These are phyloP conservation scores for Lepidonotus clava DNA, from an alignment of 2,888 invertebrate genomes.

Conservation along the genomic window DNA sequence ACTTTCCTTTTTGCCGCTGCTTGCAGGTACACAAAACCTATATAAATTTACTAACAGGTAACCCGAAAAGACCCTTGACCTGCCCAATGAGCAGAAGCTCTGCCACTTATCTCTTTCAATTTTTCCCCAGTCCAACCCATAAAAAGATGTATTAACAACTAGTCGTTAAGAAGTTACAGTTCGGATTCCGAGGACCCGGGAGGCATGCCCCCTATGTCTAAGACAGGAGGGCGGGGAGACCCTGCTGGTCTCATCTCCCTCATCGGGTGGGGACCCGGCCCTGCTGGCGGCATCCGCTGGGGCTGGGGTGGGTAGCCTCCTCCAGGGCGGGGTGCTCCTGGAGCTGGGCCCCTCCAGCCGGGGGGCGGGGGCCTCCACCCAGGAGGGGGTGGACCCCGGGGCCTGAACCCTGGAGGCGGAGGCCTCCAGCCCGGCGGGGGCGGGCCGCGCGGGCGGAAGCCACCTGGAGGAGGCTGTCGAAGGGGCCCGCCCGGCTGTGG, in stretches of 20 bases:
- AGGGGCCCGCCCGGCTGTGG: background rate
- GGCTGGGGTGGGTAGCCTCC: conserved; percentile 39
- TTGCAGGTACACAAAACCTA: no score
- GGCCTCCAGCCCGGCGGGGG: conserved; percentile 25
- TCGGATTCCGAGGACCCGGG: conserved; percentile 9
- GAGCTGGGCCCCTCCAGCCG: conserved; percentile 27
- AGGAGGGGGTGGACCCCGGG: conserved; percentile 26
- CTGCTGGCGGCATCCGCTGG: background rate
- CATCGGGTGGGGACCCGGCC: conserved; percentile 25
- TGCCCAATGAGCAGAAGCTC: no score
- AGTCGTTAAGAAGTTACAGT: no score
- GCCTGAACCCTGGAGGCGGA: conserved; percentile 11
- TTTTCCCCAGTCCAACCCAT: no score
- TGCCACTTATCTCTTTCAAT: no score
- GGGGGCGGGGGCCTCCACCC: conserved; percentile 35
- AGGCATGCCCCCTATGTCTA: background rate
- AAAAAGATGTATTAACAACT: no score
- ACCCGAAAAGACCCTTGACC: no score
- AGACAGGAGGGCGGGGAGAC: background rate
- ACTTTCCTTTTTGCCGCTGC: no score
- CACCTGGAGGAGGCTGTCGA: background rate
- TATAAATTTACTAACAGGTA: no score
- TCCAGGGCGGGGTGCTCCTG: background rate
- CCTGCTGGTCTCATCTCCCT: background rate
- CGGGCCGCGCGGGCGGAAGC: background rate